Evolutionary conservation across 2,113 vertebrate genomes (phyloP), one percentile per base, ranked within the genome.

Genomic region (Alouatta palliata): DNA sequence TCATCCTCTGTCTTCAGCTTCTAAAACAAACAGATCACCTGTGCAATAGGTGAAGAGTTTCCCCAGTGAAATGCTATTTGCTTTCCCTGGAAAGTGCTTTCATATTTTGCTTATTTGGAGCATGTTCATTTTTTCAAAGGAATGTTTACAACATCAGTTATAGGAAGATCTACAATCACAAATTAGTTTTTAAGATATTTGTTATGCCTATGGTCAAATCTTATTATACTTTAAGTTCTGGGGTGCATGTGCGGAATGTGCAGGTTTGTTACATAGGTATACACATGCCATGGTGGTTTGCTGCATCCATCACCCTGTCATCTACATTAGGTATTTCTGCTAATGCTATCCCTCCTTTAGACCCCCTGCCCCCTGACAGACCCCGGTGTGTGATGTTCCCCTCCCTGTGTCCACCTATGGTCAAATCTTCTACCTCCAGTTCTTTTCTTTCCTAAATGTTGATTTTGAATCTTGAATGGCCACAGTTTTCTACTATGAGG

Each of bases 81-180:
- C 93, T 20, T 85, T 97, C 71, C 87, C 80, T 97, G 98, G 95
- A 98, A 97, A 97, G 97, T 97, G 95, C 68, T 97, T 97, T 98
- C 97, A 96, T 97, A 98, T 97, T 97, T 97, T 16, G 47, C 95
- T 83, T 83, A 64, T 93, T 87, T 91, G 87, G 68, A 87, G 81
- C 86, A 54, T 89, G 37, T 91, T 56, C 0, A 13, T 47, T 7
- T 93, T 97, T 96, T 91, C 49, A 93, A 77, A 97, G 79, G 93
- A 96, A 68, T 64, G 73, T 76, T 92, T 88, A 75, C 25, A 79
- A 14, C 13, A 35, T 49, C 40, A 70, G n/a, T 90, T 84, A 47
- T 43, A 95, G 81, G 52, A 92, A 86, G 47, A 58, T 80, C 49
- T 73, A 35, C 11, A 47, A 56, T 85, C n/a, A n/a, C 66, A 79